Evolutionary conservation across 2,113 vertebrate species (phyloP).

Genomic region (Tympanuchus pallidicinctus): DNA sequence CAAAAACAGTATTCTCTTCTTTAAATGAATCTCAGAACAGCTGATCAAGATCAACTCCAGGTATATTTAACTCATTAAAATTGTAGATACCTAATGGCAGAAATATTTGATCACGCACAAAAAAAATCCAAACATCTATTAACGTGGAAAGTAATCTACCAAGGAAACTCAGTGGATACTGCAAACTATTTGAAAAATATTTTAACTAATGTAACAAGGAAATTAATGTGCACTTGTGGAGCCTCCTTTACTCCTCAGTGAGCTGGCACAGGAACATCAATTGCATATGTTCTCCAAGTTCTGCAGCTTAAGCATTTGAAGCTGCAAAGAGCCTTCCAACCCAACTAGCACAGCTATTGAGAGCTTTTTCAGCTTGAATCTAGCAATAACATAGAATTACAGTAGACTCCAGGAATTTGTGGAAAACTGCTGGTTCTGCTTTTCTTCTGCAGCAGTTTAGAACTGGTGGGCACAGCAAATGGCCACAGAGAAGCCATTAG

Average conservation of each 20-base stretch:
- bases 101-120: neutral
- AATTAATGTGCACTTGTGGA: neutral
- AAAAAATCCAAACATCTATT: neutral
- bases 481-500: conserved; percentile 21
- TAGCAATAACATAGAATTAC: neutral
- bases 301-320: neutral
- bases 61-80: neutral
- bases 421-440: conserved; percentile 4
- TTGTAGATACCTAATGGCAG: neutral
- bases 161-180: neutral
- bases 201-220: neutral
- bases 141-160: neutral
- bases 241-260: neutral
- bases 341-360: neutral
- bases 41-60: neutral
- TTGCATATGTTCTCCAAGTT: neutral
- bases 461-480: neutral
- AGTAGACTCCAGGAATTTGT: neutral
- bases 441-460: neutral
- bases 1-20: neutral
- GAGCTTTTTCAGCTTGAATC: neutral
- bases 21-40: neutral
- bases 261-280: neutral
- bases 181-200: neutral
- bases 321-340: neutral